Evolutionary conservation across 1,140 invertebrate species (phyloP), one percentile per base, ranked within the genome.

Genomic region (Drosophila equinoxialis): DNA sequence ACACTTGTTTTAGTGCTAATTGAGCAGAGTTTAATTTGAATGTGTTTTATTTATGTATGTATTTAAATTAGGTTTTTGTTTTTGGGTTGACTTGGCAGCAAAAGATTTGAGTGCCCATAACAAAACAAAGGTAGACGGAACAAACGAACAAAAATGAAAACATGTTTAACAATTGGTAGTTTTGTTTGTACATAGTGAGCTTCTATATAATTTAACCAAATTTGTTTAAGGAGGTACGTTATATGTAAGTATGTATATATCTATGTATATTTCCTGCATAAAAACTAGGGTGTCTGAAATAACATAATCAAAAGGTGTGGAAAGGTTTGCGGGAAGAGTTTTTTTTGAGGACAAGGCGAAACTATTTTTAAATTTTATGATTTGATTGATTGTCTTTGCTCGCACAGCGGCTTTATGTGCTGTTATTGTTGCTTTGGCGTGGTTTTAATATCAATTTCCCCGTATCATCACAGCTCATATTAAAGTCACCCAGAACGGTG

Each of bases 381-480:
- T 65, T 6, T 76, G 69, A 76, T 70, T 76, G 62, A 77, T 71
- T 77, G 68, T 77, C 75, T 61, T 42, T 42, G 45, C n/a, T 55
- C 35, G 39, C 33, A 14, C 37, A 20, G 35, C 26, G 8, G 30
- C 17, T 74, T 90, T 67, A 89, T 71, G 84, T 70, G 59, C 70
- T 82, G 74, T 89, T 92, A 76, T 92, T 93, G 30, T 95, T 86
- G 26, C 75, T 94, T 13, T 96, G 96, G 59, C 96, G 92, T 5
- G 97, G 97, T 92, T 97, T 97, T 1, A 98, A 92, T 75, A 98
- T 98, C 13, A 98, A 93, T 93, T 98, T 97, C 71, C 98, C 97
- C 64, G 97, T 98, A 90, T 99, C 98, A 93, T 99, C 98, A 93
- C 98, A 99, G 55, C 97, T 98, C 97, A 99, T 98, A 92, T 98